Base-by-base conservation (phyloP, 2,113 vertebrate genomes). In the Notarius quadriscutis region DNA sequence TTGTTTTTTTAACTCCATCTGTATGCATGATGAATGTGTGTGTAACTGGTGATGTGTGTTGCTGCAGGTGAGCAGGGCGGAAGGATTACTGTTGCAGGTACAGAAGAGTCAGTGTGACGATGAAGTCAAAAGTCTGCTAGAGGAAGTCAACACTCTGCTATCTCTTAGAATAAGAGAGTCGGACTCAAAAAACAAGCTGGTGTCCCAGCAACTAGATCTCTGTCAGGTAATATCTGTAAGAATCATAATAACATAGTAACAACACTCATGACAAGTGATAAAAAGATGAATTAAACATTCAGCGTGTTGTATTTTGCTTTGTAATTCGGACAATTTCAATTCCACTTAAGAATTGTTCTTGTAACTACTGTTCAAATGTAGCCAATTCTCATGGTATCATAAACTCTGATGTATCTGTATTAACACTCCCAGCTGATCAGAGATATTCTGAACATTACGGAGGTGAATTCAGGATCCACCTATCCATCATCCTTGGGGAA, bases 181-280 rank as follows among this genome's bases (percentile, higher is more conserved):
- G 0, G 30, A 71, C 1, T 86, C 93, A 63, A 91, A 50, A 67
- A 89, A 90, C 88, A 94, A 86, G 53, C 62, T 94, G 1, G 79
- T 97, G 78, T 95, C 96, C 15, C 91, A 93, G 86, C 95, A 95
- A 88, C 94, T 97, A 77, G 95, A 98, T 87, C 94, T 97, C 27
- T 97, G 96, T 88, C 96, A 97, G 96, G 96, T 97, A 95, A 93
- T 55, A 11, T 79, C 67, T 62, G 20, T 20, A 41, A 51, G 34
- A 60, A 17, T 50, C 12, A 11, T 41, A 41, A 41, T 41, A 41
- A 41, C 41, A 41, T 4, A 41, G 41, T 41, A 41, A 41, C 41
- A 41, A 41, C 41, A 41, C 41, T 41, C 41, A 41, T 41, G 41
- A 41, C 14, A 27, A 12, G 3, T 14, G n/a, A 69, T 30, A 30